Evolutionary conservation across 1,140 invertebrate genomes (phyloP).

Genomic region (Heliothis subflexa): DNA sequence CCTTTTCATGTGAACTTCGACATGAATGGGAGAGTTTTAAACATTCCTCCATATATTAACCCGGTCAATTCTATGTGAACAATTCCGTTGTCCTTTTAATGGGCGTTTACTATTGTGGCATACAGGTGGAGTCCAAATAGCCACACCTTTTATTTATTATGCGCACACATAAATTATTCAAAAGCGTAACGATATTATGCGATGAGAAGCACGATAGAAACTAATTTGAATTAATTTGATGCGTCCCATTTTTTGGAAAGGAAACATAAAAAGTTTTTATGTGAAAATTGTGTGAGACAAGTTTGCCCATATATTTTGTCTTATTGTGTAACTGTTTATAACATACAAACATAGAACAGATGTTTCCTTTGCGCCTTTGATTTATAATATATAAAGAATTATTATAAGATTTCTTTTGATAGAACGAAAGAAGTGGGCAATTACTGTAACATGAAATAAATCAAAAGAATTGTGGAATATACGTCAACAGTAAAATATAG

Average conservation of each 20-base stretch:
- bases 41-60: constrained; percentile 43
- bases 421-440: constrained; percentile 32
- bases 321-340: constrained; percentile 56
- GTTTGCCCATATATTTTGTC: constrained; percentile 58
- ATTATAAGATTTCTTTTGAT: constrained; percentile 42
- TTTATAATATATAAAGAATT: constrained; percentile 54
- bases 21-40: constrained; percentile 34
- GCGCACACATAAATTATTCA: constrained; percentile 73
- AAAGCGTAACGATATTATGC: constrained; percentile 70
- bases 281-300: constrained; percentile 59
- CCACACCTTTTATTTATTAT: constrained; percentile 74
- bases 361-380: constrained; percentile 61
- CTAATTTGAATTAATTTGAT: constrained; percentile 80
- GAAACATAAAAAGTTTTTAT: constrained; percentile 72
- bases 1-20: constrained; percentile 33
- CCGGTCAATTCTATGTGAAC: constrained; percentile 25
- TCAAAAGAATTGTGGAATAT: constrained; percentile 47
- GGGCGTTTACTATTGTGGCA: constrained; percentile 62
- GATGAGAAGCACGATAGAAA: constrained; percentile 71
- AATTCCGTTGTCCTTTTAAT: constrained; percentile 50
- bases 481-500: constrained; percentile 34
- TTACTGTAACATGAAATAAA: constrained; percentile 22
- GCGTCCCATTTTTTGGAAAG: constrained; percentile 64
- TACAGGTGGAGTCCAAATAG: constrained; percentile 71
- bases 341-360: constrained; percentile 61